Evolutionary conservation across 2,113 vertebrate species (phyloP).

Genomic region (Chelonoidis abingdonii): DNA sequence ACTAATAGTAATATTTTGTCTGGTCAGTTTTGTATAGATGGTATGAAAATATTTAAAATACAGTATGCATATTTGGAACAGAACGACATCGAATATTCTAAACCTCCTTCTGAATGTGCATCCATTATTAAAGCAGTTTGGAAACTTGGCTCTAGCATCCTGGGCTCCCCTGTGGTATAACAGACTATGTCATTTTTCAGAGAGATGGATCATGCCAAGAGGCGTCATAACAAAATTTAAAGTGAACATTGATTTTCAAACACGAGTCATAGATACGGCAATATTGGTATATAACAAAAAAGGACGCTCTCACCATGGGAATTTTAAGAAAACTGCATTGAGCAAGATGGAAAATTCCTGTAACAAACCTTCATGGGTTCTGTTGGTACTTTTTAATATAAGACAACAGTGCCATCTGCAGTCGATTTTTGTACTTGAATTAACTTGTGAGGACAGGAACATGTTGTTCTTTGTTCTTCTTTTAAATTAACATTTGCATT

Average conservation of each 20-base stretch:
- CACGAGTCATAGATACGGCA: background rate
- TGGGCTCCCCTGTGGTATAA: background rate
- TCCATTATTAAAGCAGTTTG: background rate
- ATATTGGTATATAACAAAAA: background rate
- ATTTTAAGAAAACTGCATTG: constrained; percentile 6
- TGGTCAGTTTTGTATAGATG: background rate
- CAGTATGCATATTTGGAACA: background rate
- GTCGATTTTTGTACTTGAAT: constrained; percentile 33
- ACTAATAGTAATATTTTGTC: background rate
- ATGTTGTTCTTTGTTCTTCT: background rate
- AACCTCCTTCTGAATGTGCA: background rate
- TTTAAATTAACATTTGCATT: background rate
- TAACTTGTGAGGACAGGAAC: background rate
- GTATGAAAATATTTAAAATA: background rate
- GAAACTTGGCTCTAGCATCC: background rate
- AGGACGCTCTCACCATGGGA: background rate
- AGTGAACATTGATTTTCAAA: background rate
- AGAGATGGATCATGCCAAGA: background rate
- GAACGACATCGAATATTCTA: background rate
- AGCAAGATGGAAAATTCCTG: constrained; percentile 13
- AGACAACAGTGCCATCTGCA: constrained; percentile 75
- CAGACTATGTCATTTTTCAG: background rate
- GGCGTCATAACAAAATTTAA: background rate
- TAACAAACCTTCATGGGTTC: background rate
- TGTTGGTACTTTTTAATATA: background rate